A percentile compares a stretch with the other conserved stretches of the same genome.
phyloP scores from a whole-genome alignment of 2,797 vertebrate genomes.

The Cyclopterus lumpus region DNA sequence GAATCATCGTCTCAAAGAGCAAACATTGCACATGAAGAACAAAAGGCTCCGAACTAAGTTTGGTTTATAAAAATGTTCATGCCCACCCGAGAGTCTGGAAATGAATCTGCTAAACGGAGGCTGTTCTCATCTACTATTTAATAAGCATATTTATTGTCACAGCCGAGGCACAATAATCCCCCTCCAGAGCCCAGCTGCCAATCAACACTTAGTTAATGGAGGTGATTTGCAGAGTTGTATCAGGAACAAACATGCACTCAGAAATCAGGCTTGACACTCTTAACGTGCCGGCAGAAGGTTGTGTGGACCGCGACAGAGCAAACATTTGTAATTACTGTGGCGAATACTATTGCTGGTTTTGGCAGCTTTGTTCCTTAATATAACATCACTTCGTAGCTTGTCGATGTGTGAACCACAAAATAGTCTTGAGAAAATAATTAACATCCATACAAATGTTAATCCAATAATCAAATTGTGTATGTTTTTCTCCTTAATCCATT shows the following conservation, averaged over 20 bases:
- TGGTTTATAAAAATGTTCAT: background rate
- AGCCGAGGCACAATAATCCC: conserved; percentile 28
- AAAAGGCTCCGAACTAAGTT: background rate
- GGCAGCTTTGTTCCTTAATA: conserved; percentile 9
- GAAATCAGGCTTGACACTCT: conserved; percentile 34
- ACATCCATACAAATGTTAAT: conserved; percentile 6
- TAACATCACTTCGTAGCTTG: conserved; percentile 28
- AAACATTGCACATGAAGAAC: background rate
- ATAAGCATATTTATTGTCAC: conserved; percentile 39
- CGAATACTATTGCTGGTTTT: conserved; percentile 34
- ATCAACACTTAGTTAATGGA: conserved; percentile 49
- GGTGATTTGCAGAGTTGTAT: conserved; percentile 44
- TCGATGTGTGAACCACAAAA: conserved; percentile 41
- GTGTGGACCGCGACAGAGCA: conserved; percentile 35
- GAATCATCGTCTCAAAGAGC: background rate
- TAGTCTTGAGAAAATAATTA: conserved; percentile 28
- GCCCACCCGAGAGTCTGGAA: conserved; percentile 11
- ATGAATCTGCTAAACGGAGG: conserved; percentile 23
- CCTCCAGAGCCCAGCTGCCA: conserved; percentile 42
- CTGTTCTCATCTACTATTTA: conserved; percentile 32
- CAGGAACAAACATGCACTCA: conserved; percentile 39
- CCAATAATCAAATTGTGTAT: background rate
- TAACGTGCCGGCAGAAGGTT: conserved; percentile 22
- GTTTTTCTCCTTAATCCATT: conserved; percentile 8
- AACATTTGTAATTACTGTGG: conserved; percentile 42